These are phyloP conservation scores for Drosophila ananassae DNA, from an alignment of 1,140 invertebrate genomes.

Conservation along the genomic window DNA sequence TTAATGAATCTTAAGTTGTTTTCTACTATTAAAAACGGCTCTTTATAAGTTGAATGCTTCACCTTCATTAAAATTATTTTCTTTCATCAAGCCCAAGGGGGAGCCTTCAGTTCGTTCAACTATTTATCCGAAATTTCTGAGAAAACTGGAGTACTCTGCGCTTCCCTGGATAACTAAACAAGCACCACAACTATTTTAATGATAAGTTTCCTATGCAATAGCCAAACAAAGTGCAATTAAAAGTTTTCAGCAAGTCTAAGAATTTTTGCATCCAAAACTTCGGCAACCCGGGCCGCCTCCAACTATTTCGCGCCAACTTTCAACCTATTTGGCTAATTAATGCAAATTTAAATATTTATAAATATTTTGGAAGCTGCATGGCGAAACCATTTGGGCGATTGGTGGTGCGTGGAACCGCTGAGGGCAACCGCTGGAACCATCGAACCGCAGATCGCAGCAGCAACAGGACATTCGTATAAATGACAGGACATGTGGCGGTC, in stretches of 20 bases:
- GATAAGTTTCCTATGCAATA: slow-evolving; percentile 54
- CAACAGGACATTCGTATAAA: slow-evolving; percentile 41
- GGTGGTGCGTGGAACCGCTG: slow-evolving; percentile 39
- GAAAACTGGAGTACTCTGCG: slow-evolving; percentile 36
- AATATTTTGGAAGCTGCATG: slow-evolving; percentile 4
- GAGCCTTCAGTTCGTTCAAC: slow-evolving; percentile 6
- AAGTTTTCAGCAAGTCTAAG: slow-evolving; percentile 51
- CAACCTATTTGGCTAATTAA: slow-evolving; percentile 41
- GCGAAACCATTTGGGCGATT: slow-evolving; percentile 28
- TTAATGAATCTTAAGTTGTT: background rate
- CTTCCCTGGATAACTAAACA: slow-evolving; percentile 39
- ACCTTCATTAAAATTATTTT: slow-evolving; percentile 42
- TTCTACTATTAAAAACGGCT: background rate
- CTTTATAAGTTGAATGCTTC: background rate
- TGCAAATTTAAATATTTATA: slow-evolving; percentile 48
- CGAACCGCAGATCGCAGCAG: slow-evolving; percentile 40
- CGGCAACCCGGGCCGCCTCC: background rate
- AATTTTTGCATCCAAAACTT: slow-evolving; percentile 37
- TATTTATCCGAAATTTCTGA: slow-evolving; percentile 44
- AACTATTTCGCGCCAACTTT: background rate
- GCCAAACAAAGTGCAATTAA: slow-evolving; percentile 65
- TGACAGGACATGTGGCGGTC: slow-evolving; percentile 49
- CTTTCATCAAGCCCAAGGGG: slow-evolving; percentile 3
- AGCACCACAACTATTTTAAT: slow-evolving; percentile 64
- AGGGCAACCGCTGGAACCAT: slow-evolving; percentile 33